Conservation (phyloP, 2,888 invertebrate genomes). For the Nipponacmea schrenckii region DNA sequence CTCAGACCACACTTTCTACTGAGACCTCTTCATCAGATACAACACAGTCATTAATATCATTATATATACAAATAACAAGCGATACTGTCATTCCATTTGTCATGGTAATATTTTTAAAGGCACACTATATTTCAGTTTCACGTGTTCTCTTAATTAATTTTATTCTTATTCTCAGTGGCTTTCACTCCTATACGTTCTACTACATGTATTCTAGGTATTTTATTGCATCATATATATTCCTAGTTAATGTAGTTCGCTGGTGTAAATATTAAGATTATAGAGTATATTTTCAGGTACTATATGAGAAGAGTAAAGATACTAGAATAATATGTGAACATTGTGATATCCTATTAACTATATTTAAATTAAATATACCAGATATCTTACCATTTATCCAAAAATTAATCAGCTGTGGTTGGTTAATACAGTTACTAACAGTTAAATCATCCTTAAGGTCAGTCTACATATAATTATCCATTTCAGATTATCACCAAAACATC, state of each 20-base stretch:
- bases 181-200: no score
- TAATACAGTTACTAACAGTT: neutral
- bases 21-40: neutral
- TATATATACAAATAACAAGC: neutral
- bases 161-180: no score
- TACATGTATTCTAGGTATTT: no score
- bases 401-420: neutral
- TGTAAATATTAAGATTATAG: no score
- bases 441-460: neutral
- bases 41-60: neutral
- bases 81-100: neutral
- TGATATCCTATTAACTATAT: neutral
- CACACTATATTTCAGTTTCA: no score
- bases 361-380: slow-evolving; percentile 1
- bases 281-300: neutral
- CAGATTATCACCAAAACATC: no score
- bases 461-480: no score
- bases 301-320: neutral
- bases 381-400: neutral
- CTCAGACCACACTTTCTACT: neutral
- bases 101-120: neutral
- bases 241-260: no score
- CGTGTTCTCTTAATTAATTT: no score
- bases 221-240: no score
- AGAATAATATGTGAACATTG: slow-evolving; percentile 1